These are phyloP conservation scores for Heliconius nattereri DNA, from an alignment of 1,140 invertebrate species.

Conservation along the genomic window DNA sequence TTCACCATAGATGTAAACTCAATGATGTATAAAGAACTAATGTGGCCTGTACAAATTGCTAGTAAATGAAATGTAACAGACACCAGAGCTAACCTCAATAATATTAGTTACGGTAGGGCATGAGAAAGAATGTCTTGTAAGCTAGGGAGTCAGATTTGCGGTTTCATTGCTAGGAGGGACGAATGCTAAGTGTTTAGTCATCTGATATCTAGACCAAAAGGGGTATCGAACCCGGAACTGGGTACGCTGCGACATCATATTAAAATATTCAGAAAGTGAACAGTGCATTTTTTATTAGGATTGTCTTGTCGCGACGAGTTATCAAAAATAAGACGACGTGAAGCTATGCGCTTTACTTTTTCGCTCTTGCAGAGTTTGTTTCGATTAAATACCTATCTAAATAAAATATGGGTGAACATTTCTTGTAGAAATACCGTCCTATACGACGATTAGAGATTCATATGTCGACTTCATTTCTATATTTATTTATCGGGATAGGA, in stretches of 20 bases:
- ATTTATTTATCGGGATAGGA: too few species aligned
- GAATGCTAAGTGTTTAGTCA: constrained; percentile 31
- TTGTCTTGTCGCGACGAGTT: constrained; percentile 42
- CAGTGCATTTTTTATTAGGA: constrained; percentile 47
- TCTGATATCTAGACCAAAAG: constrained; percentile 44
- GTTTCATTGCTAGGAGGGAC: constrained; percentile 29
- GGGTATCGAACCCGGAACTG: constrained; percentile 56
- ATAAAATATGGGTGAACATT: not conserved
- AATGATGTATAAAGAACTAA: not conserved
- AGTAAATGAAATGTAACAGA: constrained; percentile 19
- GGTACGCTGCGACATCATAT: constrained; percentile 29
- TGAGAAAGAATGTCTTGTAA: constrained; percentile 35
- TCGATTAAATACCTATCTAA: not conserved
- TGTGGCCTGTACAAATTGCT: constrained; percentile 10
- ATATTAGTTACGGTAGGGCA: constrained; percentile 19
- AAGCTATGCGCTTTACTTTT: constrained; percentile 32
- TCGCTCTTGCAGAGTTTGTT: constrained; percentile 16
- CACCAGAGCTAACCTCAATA: constrained; percentile 20
- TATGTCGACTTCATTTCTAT: too few species aligned
- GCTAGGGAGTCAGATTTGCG: constrained; percentile 29
- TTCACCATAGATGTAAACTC: not conserved
- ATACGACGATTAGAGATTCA: too few species aligned
- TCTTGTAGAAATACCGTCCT: too few species aligned
- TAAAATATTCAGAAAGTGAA: constrained; percentile 47
- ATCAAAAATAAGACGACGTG: constrained; percentile 47